These are phyloP conservation scores for Timandra comae DNA, from an alignment of 2,888 invertebrate species.

Conservation along the genomic window DNA sequence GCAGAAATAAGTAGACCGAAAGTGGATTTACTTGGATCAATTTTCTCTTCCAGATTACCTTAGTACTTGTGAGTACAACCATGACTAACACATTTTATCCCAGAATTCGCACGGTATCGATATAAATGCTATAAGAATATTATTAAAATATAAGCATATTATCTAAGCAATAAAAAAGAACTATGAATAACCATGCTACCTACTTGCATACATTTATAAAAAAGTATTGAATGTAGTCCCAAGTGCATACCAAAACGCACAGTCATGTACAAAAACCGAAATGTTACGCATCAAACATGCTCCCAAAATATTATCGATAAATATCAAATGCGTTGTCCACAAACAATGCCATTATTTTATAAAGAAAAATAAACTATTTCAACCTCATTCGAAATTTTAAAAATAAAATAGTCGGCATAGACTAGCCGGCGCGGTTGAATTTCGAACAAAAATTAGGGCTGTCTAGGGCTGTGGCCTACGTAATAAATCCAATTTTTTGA, in stretches of 20 bases:
- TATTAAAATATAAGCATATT: too few relatives aligned
- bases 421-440: constrained; percentile 53
- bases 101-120: too few relatives aligned
- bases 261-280: constrained; percentile 49
- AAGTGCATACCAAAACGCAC: constrained; percentile 32
- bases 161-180: too few relatives aligned
- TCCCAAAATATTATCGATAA: constrained; percentile 57
- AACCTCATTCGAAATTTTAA: constrained; percentile 52
- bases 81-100: too few relatives aligned
- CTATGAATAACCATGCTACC: too few relatives aligned
- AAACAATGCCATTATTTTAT: constrained; percentile 68
- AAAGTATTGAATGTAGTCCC: too few relatives aligned
- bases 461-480: not conserved
- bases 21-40: too few relatives aligned
- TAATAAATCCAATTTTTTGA: too few relatives aligned
- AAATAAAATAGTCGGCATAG: constrained; percentile 49
- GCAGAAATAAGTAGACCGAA: too few relatives aligned
- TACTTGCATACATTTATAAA: not conserved
- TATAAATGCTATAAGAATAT: too few relatives aligned
- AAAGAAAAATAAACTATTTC: constrained; percentile 57
- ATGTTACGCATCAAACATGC: constrained; percentile 39
- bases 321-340: constrained; percentile 60
- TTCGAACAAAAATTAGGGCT: constrained; percentile 51
- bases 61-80: too few relatives aligned
- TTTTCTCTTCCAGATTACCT: too few relatives aligned